Conservation (phyloP, 2,113 vertebrate species). For the Phaetusa simplex region DNA sequence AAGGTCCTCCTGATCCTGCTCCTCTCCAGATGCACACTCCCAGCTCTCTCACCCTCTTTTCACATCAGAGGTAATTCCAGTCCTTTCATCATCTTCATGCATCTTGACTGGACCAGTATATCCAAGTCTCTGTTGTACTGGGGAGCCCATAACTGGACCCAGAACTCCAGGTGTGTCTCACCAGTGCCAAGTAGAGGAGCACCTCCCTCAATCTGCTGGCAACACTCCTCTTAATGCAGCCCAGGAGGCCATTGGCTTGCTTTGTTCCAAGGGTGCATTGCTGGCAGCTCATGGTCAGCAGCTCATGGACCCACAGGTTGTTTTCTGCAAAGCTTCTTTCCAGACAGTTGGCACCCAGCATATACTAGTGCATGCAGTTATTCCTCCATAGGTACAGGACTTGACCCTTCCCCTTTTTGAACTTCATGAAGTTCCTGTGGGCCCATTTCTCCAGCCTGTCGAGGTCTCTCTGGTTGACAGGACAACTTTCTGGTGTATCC, state of each 20-base stretch:
- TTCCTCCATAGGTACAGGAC: not conserved
- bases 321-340: not conserved
- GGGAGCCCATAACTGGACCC: too few species aligned
- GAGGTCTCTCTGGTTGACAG: not conserved
- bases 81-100: not conserved
- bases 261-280: not conserved
- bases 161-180: not conserved
- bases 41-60: not conserved
- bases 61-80: not conserved
- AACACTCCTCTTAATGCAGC: not conserved
- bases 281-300: not conserved
- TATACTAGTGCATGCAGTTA: not conserved
- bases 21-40: not conserved
- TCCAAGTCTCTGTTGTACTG: not conserved
- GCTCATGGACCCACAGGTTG: not conserved
- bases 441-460: not conserved
- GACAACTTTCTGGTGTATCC: not conserved
- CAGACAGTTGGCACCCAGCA: not conserved
- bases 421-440: not conserved
- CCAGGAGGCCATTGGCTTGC: not conserved
- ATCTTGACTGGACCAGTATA: not conserved
- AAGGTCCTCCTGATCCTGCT: not conserved
- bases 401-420: not conserved
- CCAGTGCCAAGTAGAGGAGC: not conserved
- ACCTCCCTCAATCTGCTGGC: not conserved